Evolutionary conservation across 2,113 vertebrate genomes (phyloP).

Genomic region (Spheniscus mendiculus): DNA sequence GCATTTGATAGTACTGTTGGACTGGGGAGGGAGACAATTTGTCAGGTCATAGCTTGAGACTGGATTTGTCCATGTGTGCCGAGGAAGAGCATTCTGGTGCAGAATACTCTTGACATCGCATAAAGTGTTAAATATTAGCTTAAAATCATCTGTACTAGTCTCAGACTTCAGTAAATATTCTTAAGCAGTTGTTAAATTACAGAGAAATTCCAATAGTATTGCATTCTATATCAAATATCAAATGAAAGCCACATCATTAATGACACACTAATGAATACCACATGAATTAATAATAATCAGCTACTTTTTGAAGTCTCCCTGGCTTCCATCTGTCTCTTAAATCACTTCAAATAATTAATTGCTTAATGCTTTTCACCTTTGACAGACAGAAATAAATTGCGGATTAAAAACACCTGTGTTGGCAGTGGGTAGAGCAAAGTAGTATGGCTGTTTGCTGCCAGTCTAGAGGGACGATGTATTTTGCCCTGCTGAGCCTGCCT

Average conservation of each 20-base stretch:
- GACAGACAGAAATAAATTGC: constrained; percentile 22
- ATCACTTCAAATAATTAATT: constrained; percentile 69
- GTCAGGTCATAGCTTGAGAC: neutral
- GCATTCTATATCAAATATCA: constrained; percentile 23
- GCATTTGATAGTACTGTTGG: neutral
- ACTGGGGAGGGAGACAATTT: neutral
- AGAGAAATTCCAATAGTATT: constrained; percentile 9
- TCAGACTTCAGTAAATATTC: neutral
- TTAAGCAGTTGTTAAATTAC: neutral
- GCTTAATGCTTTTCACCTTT: constrained; percentile 42
- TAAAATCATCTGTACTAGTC: neutral
- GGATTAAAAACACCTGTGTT: neutral
- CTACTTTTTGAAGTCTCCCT: constrained; percentile 66
- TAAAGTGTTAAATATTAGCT: neutral
- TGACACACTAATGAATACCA: constrained; percentile 59
- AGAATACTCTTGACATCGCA: neutral
- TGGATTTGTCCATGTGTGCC: neutral
- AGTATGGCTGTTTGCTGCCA: neutral
- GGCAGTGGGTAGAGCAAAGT: neutral
- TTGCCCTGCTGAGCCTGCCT: neutral
- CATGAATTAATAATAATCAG: constrained; percentile 70
- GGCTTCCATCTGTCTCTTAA: constrained; percentile 53
- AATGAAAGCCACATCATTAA: constrained; percentile 55
- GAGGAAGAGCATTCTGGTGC: neutral
- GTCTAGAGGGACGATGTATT: neutral